phyloP scores from a whole-genome alignment of 2,797 vertebrate species.

The Macroramphosus scolopax region DNA sequence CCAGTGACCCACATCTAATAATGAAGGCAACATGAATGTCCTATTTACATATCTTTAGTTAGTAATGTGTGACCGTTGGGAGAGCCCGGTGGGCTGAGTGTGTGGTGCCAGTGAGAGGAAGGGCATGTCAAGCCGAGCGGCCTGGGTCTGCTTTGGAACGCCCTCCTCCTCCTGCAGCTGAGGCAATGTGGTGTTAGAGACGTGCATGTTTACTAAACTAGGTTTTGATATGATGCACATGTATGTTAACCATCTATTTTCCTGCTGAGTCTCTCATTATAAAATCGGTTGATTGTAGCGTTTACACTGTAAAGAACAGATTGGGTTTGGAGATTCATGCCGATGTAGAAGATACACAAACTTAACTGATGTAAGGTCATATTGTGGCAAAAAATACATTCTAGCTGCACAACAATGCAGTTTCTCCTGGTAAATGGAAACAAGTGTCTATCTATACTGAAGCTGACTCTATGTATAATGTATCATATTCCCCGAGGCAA shows the following conservation, averaged over 20 bases:
- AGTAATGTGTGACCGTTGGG: conserved; percentile 69
- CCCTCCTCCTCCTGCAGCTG: conserved; percentile 40
- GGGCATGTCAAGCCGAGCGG: conserved; percentile 45
- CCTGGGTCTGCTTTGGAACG: conserved; percentile 47
- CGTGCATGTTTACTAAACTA: conserved; percentile 47
- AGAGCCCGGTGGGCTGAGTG: conserved; percentile 49
- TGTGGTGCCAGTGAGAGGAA: conserved; percentile 53
- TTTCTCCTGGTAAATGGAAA: conserved; percentile 5
- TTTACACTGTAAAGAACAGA: background rate
- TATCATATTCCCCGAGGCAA: conserved; percentile 4
- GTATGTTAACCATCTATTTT: no score
- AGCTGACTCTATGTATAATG: conserved; percentile 7
- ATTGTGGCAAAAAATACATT: no score
- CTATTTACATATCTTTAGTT: conserved; percentile 77
- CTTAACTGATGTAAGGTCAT: no score
- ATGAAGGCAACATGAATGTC: conserved; percentile 72
- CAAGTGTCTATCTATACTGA: conserved; percentile 1
- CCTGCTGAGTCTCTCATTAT: no score
- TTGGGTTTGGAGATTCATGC: background rate
- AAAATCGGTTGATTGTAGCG: background rate
- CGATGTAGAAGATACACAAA: no score
- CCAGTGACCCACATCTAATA: conserved; percentile 74
- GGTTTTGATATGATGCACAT: conserved; percentile 32
- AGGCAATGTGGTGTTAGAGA: conserved; percentile 30
- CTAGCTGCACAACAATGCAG: background rate